phyloP scores from a whole-genome alignment of 2,113 vertebrate genomes.

The Sphaerodactylus townsendi region DNA sequence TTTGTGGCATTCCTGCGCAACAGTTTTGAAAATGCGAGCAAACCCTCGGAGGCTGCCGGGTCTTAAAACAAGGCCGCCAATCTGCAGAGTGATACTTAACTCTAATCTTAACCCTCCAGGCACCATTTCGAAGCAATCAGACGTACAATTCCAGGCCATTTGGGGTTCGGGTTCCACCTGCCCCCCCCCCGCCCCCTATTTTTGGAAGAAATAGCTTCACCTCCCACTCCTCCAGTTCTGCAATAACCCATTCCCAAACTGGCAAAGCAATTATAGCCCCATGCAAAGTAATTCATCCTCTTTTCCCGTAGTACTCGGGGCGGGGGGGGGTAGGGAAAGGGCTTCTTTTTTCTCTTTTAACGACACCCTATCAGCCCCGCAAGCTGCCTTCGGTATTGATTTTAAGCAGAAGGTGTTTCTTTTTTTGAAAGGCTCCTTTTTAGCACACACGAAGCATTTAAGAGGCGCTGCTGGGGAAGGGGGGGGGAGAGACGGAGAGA shows the following conservation, averaged over 20 bases:
- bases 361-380: constrained; percentile 52
- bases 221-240: constrained; percentile 4
- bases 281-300: constrained; percentile 32
- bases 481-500: constrained; percentile 8
- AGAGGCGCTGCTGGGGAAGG: constrained; percentile 49
- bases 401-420: constrained; percentile 57
- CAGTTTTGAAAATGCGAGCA: background rate
- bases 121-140: background rate
- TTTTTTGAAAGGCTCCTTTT: constrained; percentile 52
- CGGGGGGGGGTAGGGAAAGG: constrained; percentile 23
- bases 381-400: constrained; percentile 61
- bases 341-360: constrained; percentile 51
- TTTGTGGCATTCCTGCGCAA: background rate
- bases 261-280: constrained; percentile 33
- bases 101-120: constrained; percentile 48
- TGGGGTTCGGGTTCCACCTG: background rate
- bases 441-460: constrained; percentile 49
- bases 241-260: constrained; percentile 17
- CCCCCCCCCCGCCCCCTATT: background rate
- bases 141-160: constrained; percentile 10
- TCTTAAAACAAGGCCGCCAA: constrained; percentile 34
- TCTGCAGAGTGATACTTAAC: constrained; percentile 39
- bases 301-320: constrained; percentile 35
- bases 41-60: constrained; percentile 19
- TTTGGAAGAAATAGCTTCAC: background rate